Base-by-base conservation (phyloP, 2,113 vertebrate genomes). In the Daubentonia madagascariensis region DNA sequence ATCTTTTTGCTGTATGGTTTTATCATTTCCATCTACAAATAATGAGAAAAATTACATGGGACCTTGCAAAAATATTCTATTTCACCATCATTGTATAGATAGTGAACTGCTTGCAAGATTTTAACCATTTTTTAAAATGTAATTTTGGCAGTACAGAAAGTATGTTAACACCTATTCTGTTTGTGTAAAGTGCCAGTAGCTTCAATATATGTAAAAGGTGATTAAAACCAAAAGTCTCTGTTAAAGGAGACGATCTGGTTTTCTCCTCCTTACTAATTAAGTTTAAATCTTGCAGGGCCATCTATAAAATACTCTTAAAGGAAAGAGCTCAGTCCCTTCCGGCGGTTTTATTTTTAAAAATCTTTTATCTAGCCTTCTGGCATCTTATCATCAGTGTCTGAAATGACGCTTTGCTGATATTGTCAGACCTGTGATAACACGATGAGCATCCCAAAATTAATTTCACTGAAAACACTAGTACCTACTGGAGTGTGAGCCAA, bases 351-450 rank as follows among this genome's bases (percentile, higher is more conserved):
- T 63, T 95, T 97, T 94, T 97, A 92, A 50, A 32, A 91, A 85
- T 96, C 13, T 81, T 96, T 96, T 92, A 93, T 96, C 78, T 54
- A 14, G 88, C 97, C 67, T 85, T 91, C 65, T 95, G 84, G 40
- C 32, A 81, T 97, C 75, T 96, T 96, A 65, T 95, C 89, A 83
- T 22, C 28, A 88, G 54, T 63, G 35, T 94, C 78, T 93, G 52
- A 72, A 86, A 18, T 2, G 2, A 94, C 89, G 83, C 40, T 95
- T 95, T 89, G 10, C 32, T 73, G 43, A 95, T 91, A 57, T 85
- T 85, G 89, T 98, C 93, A 97, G 83, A 97, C 50, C 54, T 65
- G 17, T n/a, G 61, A 32, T 70, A 96, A 94, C 79, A 70, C 54
- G 37, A 84, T 76, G 48, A 90, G 32, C n/a, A 48, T 88, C 54